These are phyloP conservation scores for Glomeris maerens DNA, from an alignment of 1,140 invertebrate genomes.

Conservation along the genomic window DNA sequence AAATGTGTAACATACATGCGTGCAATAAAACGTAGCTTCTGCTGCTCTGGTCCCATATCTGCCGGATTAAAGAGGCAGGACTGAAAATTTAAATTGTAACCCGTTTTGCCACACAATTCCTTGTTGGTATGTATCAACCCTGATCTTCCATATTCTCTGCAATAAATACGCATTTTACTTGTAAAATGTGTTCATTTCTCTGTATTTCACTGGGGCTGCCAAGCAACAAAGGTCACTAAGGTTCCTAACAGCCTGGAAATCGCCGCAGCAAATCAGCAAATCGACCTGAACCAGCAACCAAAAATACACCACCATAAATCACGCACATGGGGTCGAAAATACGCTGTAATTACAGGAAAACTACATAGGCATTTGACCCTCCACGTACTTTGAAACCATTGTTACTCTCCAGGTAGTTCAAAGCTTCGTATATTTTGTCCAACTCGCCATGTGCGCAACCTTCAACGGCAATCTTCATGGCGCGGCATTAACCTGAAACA, in stretches of 20 bases:
- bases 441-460: slow-evolving; percentile 96
- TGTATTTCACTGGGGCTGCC: slow-evolving; percentile 88
- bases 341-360: background rate
- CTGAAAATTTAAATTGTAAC: background rate
- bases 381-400: slow-evolving; percentile 45
- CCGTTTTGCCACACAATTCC: background rate
- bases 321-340: no score
- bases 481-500: no score
- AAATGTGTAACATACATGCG: no score
- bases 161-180: slow-evolving; percentile 75
- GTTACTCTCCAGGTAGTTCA: slow-evolving; percentile 49
- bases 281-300: slow-evolving; percentile 39
- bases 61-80: no score
- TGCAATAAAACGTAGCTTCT: no score
- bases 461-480: slow-evolving; percentile 94
- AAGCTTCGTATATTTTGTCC: slow-evolving; percentile 81
- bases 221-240: slow-evolving; percentile 49
- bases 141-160: no score
- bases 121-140: background rate
- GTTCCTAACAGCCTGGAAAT: slow-evolving; percentile 68
- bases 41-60: no score
- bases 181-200: slow-evolving; percentile 82
- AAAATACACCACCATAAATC: no score
- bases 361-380: background rate
- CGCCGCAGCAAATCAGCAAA: slow-evolving; percentile 89